Base-by-base conservation (phyloP, 2,797 vertebrate species). In the Rachycentron canadum region DNA sequence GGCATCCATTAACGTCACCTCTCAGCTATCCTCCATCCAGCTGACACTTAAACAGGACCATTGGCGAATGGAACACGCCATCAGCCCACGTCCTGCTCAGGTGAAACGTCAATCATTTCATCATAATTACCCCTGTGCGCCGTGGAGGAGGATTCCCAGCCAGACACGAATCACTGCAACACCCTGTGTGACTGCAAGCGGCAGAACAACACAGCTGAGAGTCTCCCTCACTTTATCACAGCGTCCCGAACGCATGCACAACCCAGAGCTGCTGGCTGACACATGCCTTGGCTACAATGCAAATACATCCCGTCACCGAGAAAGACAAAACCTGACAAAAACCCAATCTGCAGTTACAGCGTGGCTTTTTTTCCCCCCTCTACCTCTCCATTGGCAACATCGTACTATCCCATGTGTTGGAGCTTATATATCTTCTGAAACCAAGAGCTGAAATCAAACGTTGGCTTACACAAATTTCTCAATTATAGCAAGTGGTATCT, bases 1-100 rank as follows among this genome's bases (percentile, higher is more conserved):
- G 74, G 80, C 78, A 87, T 87, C 86, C 80, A 86, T 91, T 90
- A 92, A 71, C 34, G 38, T 83, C 84, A 78, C 76, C 86, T 78
- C 73, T 28, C 79, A 73, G 84, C 61, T 58, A 69, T 84, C 79
- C 74, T 83, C 81, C 43, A 28, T 68, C 81, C 70, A 78, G 81
- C 86, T 79, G 83, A 77, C 79, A 68, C 84, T 80, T 86, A 84
- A 85, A 89, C 86, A 64, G 70, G 53, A 74, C 82, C 73, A 45
- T 13, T 7, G 60, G 78, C 61, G 61, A 69, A 84, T 30, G 81
- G 59, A 72, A 72, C 58, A 61, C 11, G 69, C 76, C 81, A 45
- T 74, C 78, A 69, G 79, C 72, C 65, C 59, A 55, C 28, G 41
- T 73, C 65, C 69, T 13, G 19, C 76, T 81, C 70, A 80, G 84